Conservation (phyloP, 2,888 invertebrate species). For the Protonemura montana region DNA sequence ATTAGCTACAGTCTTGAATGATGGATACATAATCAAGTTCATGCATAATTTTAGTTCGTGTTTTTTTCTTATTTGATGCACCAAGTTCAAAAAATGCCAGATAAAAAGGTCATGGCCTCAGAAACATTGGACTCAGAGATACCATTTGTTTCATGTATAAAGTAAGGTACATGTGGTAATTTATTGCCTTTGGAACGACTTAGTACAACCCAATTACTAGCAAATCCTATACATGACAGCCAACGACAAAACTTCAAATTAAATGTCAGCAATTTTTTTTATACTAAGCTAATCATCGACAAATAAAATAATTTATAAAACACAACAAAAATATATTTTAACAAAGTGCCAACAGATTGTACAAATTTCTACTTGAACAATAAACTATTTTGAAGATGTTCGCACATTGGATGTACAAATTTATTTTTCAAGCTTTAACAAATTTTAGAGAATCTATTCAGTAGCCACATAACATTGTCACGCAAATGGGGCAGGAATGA, state of each 20-base stretch:
- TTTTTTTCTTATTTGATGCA: background rate
- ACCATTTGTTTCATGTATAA: constrained; percentile 22
- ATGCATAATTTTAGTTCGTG: background rate
- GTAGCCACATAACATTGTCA: too few relatives aligned
- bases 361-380: background rate
- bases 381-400: background rate
- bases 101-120: constrained; percentile 25
- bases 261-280: background rate
- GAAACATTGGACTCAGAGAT: constrained; percentile 21
- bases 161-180: constrained; percentile 35
- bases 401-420: too few relatives aligned
- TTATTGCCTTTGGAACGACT: constrained; percentile 38
- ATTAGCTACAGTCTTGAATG: background rate
- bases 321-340: background rate
- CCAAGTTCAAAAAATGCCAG: background rate
- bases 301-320: constrained; percentile 3
- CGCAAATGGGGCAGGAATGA: background rate
- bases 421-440: background rate
- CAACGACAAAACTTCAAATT: background rate
- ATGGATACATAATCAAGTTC: background rate
- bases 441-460: too few relatives aligned
- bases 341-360: background rate
- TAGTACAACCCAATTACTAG: constrained; percentile 7
- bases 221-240: constrained; percentile 1
- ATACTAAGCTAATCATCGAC: background rate